Evolutionary conservation across 2,888 invertebrate species (phyloP).

Genomic region (Siphlonurus alternatus): DNA sequence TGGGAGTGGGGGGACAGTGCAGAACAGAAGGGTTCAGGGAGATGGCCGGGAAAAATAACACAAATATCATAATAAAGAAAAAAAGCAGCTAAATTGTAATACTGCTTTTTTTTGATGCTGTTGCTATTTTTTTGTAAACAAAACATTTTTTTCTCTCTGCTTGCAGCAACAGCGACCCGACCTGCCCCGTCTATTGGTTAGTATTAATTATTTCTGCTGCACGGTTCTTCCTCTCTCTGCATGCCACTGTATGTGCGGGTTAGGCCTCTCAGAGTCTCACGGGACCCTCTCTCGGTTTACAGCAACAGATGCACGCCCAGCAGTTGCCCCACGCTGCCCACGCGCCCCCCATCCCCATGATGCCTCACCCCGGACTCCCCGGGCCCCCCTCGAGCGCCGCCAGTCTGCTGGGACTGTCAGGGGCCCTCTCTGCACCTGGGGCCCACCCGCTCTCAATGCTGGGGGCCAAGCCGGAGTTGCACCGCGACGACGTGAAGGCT

Average conservation of each 20-base stretch:
- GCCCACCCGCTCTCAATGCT: constrained; percentile 62
- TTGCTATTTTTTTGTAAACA: constrained; percentile 1
- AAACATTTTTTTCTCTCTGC: constrained; percentile 18
- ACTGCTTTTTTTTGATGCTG: constrained; percentile 3
- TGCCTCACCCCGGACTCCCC: constrained; percentile 44
- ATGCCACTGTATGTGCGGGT: background rate
- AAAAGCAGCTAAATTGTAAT: background rate
- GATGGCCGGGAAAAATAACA: background rate
- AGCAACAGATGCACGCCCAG: constrained; percentile 89
- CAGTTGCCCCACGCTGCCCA: constrained; percentile 55
- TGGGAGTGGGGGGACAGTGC: background rate
- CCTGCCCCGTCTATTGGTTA: constrained; percentile 44
- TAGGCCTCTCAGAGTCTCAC: too few relatives aligned
- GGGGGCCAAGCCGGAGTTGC: constrained; percentile 59
- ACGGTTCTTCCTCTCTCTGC: constrained; percentile 3
- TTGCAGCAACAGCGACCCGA: constrained; percentile 75
- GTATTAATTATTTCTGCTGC: constrained; percentile 16
- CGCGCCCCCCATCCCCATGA: constrained; percentile 57
- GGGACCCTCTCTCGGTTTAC: constrained; percentile 25
- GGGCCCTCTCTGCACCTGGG: constrained; percentile 44
- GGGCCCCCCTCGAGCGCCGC: constrained; percentile 36
- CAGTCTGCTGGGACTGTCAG: constrained; percentile 32
- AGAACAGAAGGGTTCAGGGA: background rate
- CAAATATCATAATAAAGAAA: background rate
- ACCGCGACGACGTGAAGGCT: constrained; percentile 57